phyloP scores from a whole-genome alignment of 2,797 vertebrate genomes.

The Artibeus lituratus region DNA sequence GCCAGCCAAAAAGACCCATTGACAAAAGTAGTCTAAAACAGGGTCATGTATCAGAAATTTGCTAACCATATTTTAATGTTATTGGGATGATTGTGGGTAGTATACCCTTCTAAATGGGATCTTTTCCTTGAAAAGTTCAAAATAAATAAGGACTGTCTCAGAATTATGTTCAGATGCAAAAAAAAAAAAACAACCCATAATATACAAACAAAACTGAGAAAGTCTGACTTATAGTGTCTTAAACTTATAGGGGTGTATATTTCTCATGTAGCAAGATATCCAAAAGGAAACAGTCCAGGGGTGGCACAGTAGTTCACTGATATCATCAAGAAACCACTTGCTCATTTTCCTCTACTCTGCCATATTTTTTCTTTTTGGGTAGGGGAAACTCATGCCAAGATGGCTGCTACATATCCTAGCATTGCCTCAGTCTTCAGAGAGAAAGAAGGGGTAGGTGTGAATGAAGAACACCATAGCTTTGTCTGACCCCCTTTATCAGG shows the following conservation, averaged over 20 bases:
- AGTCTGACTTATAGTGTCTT: neutral
- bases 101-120: neutral
- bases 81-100: neutral
- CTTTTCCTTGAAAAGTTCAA: neutral
- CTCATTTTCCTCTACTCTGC: neutral
- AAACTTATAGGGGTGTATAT: neutral
- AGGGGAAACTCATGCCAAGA: neutral
- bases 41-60: neutral
- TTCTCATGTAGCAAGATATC: neutral
- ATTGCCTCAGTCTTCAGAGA: neutral
- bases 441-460: neutral
- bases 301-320: neutral
- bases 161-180: neutral
- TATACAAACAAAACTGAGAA: neutral
- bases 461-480: neutral
- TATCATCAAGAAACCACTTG: neutral
- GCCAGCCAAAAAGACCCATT: neutral
- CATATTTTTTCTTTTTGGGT: fast-evolving
- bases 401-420: neutral
- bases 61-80: neutral
- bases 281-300: neutral
- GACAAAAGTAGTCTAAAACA: neutral
- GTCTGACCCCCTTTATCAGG: neutral
- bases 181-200: neutral
- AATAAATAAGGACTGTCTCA: neutral